Evolutionary conservation across 23 tunicate species (phyloP).

Genomic region (Aplidium turbinatum): DNA sequence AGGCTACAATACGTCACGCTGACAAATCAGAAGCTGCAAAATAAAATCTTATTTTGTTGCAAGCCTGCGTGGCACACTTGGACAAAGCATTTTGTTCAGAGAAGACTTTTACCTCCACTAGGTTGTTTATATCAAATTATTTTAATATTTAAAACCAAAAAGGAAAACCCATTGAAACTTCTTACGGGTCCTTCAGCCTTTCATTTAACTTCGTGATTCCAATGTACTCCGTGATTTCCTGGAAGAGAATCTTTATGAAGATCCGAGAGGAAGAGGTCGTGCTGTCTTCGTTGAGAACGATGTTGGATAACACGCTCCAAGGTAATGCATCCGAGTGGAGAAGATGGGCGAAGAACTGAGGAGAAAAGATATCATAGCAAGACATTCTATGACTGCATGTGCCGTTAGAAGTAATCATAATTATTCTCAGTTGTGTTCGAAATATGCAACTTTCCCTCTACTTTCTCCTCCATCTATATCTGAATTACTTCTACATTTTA

Average conservation of each 20-base stretch:
- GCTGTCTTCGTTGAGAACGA: constrained; percentile 68
- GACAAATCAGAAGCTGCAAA: too few species aligned
- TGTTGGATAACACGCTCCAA: constrained; percentile 84
- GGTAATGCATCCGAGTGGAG: constrained; percentile 88
- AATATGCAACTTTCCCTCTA: background rate
- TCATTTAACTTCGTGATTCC: constrained; percentile 83
- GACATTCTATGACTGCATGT: too few species aligned
- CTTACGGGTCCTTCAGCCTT: constrained; percentile 84
- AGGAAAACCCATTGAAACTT: too few species aligned
- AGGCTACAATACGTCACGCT: too few species aligned
- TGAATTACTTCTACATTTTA: too few species aligned
- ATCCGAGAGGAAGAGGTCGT: constrained; percentile 90
- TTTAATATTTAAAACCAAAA: too few species aligned
- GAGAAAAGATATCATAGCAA: too few species aligned
- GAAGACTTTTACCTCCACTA: background rate
- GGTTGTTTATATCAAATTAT: background rate
- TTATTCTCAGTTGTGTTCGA: background rate
- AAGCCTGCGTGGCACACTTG: too few species aligned
- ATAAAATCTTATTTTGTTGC: too few species aligned
- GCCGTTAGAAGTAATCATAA: background rate
- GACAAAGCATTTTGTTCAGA: too few species aligned
- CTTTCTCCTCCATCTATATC: too few species aligned
- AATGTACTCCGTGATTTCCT: constrained; percentile 82
- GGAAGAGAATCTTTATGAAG: constrained; percentile 90
- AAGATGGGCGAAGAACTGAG: constrained; percentile 88